Conservation (phyloP, 2,797 vertebrate genomes). For the Pseudomugil gertrudae region DNA sequence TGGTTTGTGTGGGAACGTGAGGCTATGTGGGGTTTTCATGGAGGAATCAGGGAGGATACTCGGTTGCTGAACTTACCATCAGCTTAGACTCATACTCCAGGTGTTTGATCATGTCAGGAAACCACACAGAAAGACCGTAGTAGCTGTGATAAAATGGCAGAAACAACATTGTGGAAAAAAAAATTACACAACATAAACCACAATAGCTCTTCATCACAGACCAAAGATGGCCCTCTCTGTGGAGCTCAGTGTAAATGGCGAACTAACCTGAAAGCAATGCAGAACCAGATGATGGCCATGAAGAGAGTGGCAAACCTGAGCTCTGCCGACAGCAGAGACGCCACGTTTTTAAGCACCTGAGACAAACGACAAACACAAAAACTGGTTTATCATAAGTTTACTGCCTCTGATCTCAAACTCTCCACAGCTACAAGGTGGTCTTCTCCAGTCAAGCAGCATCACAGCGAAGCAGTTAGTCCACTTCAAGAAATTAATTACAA, state of each 20-base stretch:
- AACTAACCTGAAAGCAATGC: constrained; percentile 93
- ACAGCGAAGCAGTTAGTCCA: too few relatives aligned
- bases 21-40: too few relatives aligned
- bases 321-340: constrained; percentile 87
- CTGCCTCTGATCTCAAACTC: too few relatives aligned
- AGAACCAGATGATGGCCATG: constrained; percentile 95
- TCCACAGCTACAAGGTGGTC: neutral
- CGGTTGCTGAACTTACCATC: constrained; percentile 69
- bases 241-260: neutral
- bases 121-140: constrained; percentile 96
- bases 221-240: too few relatives aligned
- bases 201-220: neutral
- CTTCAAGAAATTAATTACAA: neutral
- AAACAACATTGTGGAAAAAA: neutral
- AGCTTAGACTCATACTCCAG: constrained; percentile 88
- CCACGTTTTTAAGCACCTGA: constrained; percentile 89
- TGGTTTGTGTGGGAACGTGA: too few relatives aligned
- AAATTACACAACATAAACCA: too few relatives aligned
- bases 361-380: constrained; percentile 13
- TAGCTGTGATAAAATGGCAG: constrained; percentile 78
- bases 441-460: neutral
- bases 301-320: constrained; percentile 90
- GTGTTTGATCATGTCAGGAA: constrained; percentile 97
- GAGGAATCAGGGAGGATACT: neutral
- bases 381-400: too few relatives aligned